Percentiles rank a stretch among this genome's conserved stretches.
phyloP scores from a whole-genome alignment of 1,140 invertebrate species.

The Papilio glaucus region DNA sequence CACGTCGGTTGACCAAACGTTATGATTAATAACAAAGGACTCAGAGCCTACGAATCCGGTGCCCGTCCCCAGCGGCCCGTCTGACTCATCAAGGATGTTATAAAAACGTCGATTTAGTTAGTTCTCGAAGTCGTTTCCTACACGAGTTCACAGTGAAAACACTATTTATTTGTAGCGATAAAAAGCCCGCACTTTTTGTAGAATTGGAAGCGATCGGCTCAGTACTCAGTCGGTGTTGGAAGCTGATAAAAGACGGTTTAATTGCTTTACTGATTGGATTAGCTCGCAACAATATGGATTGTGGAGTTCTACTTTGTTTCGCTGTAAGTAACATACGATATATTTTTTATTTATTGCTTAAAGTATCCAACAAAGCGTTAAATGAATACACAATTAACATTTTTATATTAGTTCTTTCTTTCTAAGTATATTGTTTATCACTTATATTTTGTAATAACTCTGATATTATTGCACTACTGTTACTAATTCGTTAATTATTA shows the following conservation, averaged over 20 bases:
- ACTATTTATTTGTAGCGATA: constrained; percentile 22
- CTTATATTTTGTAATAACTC: no score
- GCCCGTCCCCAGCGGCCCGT: background rate
- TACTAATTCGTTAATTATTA: no score
- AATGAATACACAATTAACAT: background rate
- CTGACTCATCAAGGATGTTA: constrained; percentile 33
- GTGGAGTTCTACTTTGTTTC: constrained; percentile 20
- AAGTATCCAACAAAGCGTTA: background rate
- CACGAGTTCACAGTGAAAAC: constrained; percentile 18
- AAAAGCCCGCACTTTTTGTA: constrained; percentile 33
- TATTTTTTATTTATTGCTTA: background rate
- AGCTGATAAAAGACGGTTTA: constrained; percentile 26
- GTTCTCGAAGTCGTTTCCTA: background rate
- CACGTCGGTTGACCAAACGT: background rate
- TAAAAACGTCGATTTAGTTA: constrained; percentile 20
- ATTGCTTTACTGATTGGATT: constrained; percentile 17
- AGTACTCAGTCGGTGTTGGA: constrained; percentile 22
- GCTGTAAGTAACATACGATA: background rate
- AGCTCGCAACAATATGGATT: constrained; percentile 19
- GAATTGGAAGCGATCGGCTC: background rate
- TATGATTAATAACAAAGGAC: constrained; percentile 23
- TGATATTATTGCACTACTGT: no score
- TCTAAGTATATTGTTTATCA: no score
- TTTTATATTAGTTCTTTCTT: background rate
- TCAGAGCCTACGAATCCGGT: background rate